Conservation (phyloP, 2,113 vertebrate genomes). For the Agelaius phoeniceus region DNA sequence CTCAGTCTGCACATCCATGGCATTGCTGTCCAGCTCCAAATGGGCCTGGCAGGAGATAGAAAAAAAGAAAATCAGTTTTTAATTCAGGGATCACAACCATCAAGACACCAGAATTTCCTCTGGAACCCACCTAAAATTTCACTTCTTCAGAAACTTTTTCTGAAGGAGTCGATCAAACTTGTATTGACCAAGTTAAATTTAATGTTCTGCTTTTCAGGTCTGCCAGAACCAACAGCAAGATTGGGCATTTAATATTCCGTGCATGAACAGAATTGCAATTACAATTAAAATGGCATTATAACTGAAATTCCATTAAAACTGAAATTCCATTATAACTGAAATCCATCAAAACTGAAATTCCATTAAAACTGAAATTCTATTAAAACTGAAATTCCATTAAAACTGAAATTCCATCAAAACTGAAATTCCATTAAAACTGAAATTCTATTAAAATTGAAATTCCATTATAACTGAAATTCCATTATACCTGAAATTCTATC, state of each 20-base stretch:
- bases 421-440: background rate
- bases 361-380: background rate
- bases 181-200: background rate
- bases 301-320: background rate
- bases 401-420: background rate
- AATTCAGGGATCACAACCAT: background rate
- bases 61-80: background rate
- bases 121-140: background rate
- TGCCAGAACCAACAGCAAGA: background rate
- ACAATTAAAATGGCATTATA: background rate
- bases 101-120: background rate
- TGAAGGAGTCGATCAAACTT: background rate
- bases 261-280: background rate
- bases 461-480: background rate
- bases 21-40: slow-evolving; percentile 79
- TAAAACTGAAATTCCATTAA: background rate
- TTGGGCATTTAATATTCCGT: background rate
- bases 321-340: background rate
- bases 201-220: background rate
- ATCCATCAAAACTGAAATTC: background rate
- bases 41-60: slow-evolving; percentile 70
- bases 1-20: slow-evolving; percentile 33
- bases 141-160: background rate
- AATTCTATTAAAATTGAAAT: background rate
- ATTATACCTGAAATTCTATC: background rate